Conservation (phyloP, 2,888 invertebrate genomes). For the Ypsolopha scabrella region DNA sequence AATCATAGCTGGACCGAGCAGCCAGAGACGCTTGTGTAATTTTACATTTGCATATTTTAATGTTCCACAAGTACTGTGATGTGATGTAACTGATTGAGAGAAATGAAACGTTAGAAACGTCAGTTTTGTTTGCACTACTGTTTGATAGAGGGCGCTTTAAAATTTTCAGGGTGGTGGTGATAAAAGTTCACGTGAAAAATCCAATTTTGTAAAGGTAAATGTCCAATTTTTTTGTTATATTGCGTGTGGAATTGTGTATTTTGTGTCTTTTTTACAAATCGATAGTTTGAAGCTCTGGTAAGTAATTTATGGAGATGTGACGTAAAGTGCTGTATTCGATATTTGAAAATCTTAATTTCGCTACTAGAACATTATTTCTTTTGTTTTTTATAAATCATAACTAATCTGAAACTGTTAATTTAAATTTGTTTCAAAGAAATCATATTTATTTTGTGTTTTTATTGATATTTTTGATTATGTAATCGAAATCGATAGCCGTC, state of each 20-base stretch:
- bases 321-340: neutral
- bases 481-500: neutral
- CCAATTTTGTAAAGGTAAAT: neutral
- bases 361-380: neutral
- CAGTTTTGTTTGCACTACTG: neutral
- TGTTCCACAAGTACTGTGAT: no score
- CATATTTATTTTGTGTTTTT: neutral
- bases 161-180: neutral
- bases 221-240: neutral
- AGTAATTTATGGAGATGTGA: neutral
- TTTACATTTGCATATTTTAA: no score
- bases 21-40: no score
- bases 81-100: no score
- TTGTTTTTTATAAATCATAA: neutral
- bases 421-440: no score
- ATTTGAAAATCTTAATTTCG: neutral
- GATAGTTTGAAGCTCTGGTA: neutral
- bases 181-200: constrained; percentile 1
- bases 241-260: neutral
- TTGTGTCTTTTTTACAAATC: no score
- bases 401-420: neutral
- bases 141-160: neutral
- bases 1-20: no score
- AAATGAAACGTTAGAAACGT: neutral
- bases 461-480: neutral